Base-by-base conservation (phyloP, 2,888 invertebrate genomes). In the Eubasilissa splendida region DNA sequence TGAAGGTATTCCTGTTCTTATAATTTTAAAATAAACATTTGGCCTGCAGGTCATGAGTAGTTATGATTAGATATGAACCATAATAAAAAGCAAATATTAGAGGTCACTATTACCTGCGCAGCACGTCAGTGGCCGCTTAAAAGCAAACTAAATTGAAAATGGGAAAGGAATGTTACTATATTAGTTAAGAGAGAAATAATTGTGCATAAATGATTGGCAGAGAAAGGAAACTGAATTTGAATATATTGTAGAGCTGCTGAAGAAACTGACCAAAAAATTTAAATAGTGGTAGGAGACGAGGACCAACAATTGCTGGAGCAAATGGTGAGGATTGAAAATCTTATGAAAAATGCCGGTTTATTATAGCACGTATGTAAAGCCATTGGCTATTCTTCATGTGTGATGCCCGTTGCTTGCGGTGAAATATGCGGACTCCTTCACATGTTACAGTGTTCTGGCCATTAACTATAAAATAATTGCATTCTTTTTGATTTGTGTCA, bases 181-280 rank as follows among this genome's bases (percentile, higher is more conserved):
- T 63, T 12, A 4, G 11, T 63, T 63, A 63, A 63, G 10, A 63
- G 12, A 10, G 31, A 42, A 42, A 42, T 42, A 42, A 42, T 42
- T 11, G n/a, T 63, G 11, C 10, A 63, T 31, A 42, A 42, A 42
- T 42, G 42, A 42, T 42, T 14, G 10, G 31, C 31, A 33, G 42
- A 12, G 63, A 33, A 63, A 33, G 63, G 42, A 63, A 63, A 63
- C 42, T 31, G 31, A 63, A 56, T 60, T 75, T 75, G 22, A 22
- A 75, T n/a, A 9, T 60, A 75, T 60, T 75, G 12, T 52, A 75
- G 75, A 52, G 59, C 12, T 60, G 11, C 60, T 59, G 50, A 59
- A 60, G 75, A 75, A 73, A 73, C n/a, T 78, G 31, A 78, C 71
- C 56, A 65, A 76, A 76, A 53, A 65, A 63, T 65, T 79, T 75